Evolutionary conservation across 1,140 invertebrate genomes (phyloP).

Genomic region (Chrysomallon squamiferum): DNA sequence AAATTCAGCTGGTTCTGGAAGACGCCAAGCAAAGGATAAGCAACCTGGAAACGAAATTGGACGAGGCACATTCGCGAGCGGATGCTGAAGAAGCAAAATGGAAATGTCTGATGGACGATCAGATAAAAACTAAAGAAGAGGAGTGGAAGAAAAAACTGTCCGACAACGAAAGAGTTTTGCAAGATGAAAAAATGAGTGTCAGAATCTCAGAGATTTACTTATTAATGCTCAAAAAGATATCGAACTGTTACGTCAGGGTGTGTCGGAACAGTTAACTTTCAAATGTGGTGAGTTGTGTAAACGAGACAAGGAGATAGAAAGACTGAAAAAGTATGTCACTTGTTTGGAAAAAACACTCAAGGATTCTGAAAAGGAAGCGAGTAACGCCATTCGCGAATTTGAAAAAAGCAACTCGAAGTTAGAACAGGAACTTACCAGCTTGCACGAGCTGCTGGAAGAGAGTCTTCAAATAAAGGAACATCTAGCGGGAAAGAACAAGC

Average conservation of each 20-base stretch:
- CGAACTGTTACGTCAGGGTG: slow-evolving; percentile 47
- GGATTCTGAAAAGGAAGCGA: slow-evolving; percentile 32
- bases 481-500: slow-evolving; percentile 38
- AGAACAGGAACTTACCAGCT: slow-evolving; percentile 40
- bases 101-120: slow-evolving; percentile 28
- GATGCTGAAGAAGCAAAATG: slow-evolving; percentile 28
- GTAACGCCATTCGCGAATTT: slow-evolving; percentile 35
- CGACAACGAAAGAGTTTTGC: slow-evolving; percentile 35
- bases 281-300: slow-evolving; percentile 37
- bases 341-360: slow-evolving; percentile 39
- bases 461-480: slow-evolving; percentile 41
- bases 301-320: slow-evolving; percentile 46
- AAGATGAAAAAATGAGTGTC: slow-evolving; percentile 52
- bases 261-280: slow-evolving; percentile 37
- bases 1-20: slow-evolving; percentile 47
- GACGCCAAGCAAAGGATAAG: slow-evolving; percentile 43
- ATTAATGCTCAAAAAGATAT: slow-evolving; percentile 58
- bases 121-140: slow-evolving; percentile 31
- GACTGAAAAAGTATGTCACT: slow-evolving; percentile 29
- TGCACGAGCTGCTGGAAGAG: slow-evolving; percentile 49
- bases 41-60: slow-evolving; percentile 35
- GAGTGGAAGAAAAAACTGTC: slow-evolving; percentile 41
- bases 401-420: slow-evolving; percentile 43
- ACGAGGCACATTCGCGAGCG: slow-evolving; percentile 20
- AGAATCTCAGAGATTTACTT: slow-evolving; percentile 54